These are phyloP conservation scores for Brachyptera risi DNA, from an alignment of 2,888 invertebrate species.

Conservation along the genomic window DNA sequence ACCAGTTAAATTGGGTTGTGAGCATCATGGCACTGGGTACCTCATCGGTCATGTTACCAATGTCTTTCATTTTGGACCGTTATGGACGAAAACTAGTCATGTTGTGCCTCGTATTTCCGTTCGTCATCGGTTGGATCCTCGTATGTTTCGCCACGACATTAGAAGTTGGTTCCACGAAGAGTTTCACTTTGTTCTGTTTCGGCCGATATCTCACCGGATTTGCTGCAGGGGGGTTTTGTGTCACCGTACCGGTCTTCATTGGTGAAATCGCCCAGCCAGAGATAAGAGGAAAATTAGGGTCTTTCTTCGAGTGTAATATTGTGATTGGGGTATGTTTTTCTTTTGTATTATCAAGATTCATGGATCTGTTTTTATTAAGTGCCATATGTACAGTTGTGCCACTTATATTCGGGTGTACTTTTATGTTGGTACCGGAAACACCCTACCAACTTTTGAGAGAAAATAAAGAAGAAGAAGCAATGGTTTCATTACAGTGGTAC, in stretches of 20 bases:
- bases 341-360: constrained; percentile 54
- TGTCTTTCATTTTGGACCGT: constrained; percentile 61
- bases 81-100: constrained; percentile 71
- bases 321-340: constrained; percentile 63
- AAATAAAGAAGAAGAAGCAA: constrained; percentile 52
- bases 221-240: constrained; percentile 74
- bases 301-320: constrained; percentile 82
- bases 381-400: constrained; percentile 64
- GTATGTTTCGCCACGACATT: constrained; percentile 57
- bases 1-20: constrained; percentile 58
- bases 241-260: constrained; percentile 78
- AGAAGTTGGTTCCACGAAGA: neutral
- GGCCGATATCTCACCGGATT: constrained; percentile 69
- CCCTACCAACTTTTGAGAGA: constrained; percentile 68
- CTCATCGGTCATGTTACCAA: constrained; percentile 65
- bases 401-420: constrained; percentile 61
- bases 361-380: constrained; percentile 56
- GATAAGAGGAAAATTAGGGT: constrained; percentile 78
- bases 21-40: constrained; percentile 68
- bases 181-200: constrained; percentile 54
- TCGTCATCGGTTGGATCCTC: constrained; percentile 67
- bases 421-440: constrained; percentile 83
- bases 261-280: constrained; percentile 81
- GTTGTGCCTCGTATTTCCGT: constrained; percentile 60
- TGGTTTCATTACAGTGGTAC: neutral